A percentile compares a stretch with the other conserved stretches of the same genome.
These are phyloP conservation scores for Bellardia bayeri DNA, from an alignment of 2,888 invertebrate genomes.

Conservation along the genomic window DNA sequence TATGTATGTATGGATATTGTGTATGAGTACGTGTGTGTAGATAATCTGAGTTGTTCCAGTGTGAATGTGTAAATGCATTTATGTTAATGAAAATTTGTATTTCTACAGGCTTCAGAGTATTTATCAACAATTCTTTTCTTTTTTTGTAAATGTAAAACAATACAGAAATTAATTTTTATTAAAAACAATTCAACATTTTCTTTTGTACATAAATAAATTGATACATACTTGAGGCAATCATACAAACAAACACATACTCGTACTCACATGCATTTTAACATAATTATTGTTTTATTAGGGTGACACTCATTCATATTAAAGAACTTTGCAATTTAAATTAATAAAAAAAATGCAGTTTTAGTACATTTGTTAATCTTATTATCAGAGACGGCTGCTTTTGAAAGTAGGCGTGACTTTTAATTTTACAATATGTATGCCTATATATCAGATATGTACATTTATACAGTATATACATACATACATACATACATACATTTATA, in stretches of 20 bases:
- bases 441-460: too few species aligned
- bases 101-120: neutral
- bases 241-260: neutral
- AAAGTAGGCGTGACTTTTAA: too few species aligned
- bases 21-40: neutral
- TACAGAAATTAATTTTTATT: conserved; percentile 33
- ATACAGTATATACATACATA: too few species aligned
- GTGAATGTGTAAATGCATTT: conserved; percentile 15
- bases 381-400: too few species aligned
- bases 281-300: neutral
- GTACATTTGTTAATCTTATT: too few species aligned
- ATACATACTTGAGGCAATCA: neutral
- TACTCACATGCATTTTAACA: neutral
- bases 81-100: conserved; percentile 9
- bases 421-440: too few species aligned
- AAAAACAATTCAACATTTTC: conserved; percentile 21
- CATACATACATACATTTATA: too few species aligned
- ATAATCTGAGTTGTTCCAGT: neutral
- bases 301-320: neutral
- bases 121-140: conserved; percentile 14
- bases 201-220: conserved; percentile 31
- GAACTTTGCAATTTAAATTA: neutral
- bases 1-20: neutral
- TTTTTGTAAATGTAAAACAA: conserved; percentile 40
- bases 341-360: too few species aligned